Conservation (phyloP, 2,113 vertebrate species). For the Perccottus glenii region DNA sequence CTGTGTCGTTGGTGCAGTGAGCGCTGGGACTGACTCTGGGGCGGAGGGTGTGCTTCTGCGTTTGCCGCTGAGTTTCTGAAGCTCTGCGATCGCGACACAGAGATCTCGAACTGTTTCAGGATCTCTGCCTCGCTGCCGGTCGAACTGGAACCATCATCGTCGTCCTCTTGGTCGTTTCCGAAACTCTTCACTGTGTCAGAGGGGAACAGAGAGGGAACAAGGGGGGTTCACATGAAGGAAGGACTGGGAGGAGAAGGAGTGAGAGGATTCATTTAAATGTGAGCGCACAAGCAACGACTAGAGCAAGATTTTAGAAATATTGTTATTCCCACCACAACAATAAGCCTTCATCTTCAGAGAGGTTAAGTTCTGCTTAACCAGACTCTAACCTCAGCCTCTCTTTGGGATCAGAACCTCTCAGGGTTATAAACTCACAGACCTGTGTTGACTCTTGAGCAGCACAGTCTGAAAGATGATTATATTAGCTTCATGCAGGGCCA, state of each 20-base stretch:
- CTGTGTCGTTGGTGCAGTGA: slow-evolving; percentile 63
- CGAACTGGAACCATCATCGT: slow-evolving; percentile 76
- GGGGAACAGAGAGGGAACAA: slow-evolving; percentile 21
- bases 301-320: no score
- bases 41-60: slow-evolving; percentile 19
- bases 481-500: no score
- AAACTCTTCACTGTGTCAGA: slow-evolving; percentile 78
- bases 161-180: slow-evolving; percentile 65
- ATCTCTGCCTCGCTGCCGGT: slow-evolving; percentile 84
- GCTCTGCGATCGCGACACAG: slow-evolving; percentile 82
- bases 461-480: no score
- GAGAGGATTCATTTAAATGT: not conserved
- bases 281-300: no score
- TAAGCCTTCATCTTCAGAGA: no score
- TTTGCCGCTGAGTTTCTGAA: slow-evolving; percentile 62
- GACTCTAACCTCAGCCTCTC: no score
- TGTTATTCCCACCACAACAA: no score
- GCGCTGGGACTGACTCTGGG: slow-evolving; percentile 46
- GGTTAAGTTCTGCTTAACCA: no score
- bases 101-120: slow-evolving; percentile 86
- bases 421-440: no score
- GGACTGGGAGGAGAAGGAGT: slow-evolving; percentile 37
- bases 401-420: no score
- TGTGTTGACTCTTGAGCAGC: no score
- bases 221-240: not conserved